Conservation (phyloP, 2,888 invertebrate species). For the Caenorhabditis sp. region DNA sequence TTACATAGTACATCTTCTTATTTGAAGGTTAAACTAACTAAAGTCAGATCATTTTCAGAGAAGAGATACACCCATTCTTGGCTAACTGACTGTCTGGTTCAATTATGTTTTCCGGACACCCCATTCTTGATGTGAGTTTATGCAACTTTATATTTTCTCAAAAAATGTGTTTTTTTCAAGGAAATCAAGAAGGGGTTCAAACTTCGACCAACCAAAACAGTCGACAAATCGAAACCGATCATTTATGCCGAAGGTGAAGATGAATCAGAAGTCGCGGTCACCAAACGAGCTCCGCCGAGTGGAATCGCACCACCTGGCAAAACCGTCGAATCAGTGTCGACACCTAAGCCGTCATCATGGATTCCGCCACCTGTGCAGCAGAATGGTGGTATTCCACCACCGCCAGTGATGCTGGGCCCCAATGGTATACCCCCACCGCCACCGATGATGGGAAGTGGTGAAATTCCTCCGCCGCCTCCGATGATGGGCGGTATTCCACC, state of each 20-base stretch:
- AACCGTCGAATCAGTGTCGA: background rate
- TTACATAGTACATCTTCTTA: background rate
- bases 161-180: no score
- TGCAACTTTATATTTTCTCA: background rate
- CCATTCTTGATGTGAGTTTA: conserved; percentile 42
- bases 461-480: conserved; percentile 42
- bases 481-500: conserved; percentile 43
- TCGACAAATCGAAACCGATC: conserved; percentile 65
- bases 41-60: background rate
- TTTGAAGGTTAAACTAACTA: background rate
- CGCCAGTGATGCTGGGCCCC: conserved; percentile 23
- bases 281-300: conserved; percentile 33
- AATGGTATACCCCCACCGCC: conserved; percentile 48
- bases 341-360: conserved; percentile 15
- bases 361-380: conserved; percentile 27
- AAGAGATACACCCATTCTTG: background rate
- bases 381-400: conserved; percentile 29
- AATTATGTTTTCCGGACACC: conserved; percentile 37
- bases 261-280: conserved; percentile 33
- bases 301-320: conserved; percentile 40
- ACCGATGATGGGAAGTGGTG: conserved; percentile 18
- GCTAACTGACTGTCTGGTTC: background rate
- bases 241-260: conserved; percentile 53
- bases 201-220: conserved; percentile 64
- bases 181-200: conserved; percentile 66